Evolutionary conservation across 2,888 invertebrate species (phyloP), one percentile per base, ranked within the genome.

Genomic region (Drosophila kokeensis): DNA sequence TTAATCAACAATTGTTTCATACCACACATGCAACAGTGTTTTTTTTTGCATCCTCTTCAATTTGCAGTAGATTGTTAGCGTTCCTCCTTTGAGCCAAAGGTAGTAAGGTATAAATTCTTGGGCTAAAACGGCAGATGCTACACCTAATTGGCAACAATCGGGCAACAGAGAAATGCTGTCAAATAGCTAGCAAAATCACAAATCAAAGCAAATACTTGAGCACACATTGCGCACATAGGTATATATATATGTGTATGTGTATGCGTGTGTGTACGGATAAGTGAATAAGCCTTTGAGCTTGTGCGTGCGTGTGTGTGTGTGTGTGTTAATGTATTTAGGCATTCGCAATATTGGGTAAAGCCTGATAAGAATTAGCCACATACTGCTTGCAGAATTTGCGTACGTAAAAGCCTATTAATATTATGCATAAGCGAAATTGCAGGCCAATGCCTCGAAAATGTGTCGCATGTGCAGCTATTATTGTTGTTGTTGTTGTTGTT

Each of bases 351-450:
- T 87, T 60, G 68, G 68, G 48, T 54, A 61, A 75, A 73, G 72
- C 70, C 49, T 42, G 60, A 63, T 59, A 68, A 52, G 21, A 49
- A 30, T 13, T 61, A 62, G 55, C 62, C 54, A 61, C 53, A 67
- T 61, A 62, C 58, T 45, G 42, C 13, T 30, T 45, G 52, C 52
- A 62, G 57, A 73, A 72, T 64, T 71, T 76, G 79, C 73, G 55
- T 70, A 67, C 54, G 76, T 57, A 73, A 71, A 67, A 70, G 74
- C 68, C 87, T 70, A 84, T 87, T 84, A 84, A 84, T 89, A 89
- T 89, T 82, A 84, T 79, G 69, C 73, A 89, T 83, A 70, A 81
- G 73, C 76, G 69, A 55, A 55, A 72, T 81, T 71, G 84, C 70
- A 53, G 66, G 49, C 70, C 69, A 73, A 84, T 65, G 63, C 67